Percentiles rank a stretch among this genome's conserved stretches.
phyloP scores from a whole-genome alignment of 2,797 vertebrate genomes.

The Spatula versicolor region DNA sequence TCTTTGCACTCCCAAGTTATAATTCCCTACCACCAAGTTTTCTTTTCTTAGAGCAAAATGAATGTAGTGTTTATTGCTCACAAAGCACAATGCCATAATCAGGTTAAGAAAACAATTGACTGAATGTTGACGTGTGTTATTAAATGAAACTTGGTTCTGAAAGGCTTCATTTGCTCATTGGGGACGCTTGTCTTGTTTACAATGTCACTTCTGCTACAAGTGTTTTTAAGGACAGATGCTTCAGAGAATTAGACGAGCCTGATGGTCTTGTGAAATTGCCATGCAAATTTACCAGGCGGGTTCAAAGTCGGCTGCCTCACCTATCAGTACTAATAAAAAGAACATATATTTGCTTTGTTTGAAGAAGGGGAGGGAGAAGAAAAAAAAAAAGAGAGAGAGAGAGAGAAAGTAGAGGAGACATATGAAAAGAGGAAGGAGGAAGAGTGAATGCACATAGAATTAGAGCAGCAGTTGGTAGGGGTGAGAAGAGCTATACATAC shows the following conservation, averaged over 20 bases:
- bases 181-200: neutral
- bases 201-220: neutral
- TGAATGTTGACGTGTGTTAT: neutral
- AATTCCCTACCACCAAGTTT: neutral
- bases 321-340: neutral
- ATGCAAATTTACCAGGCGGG: neutral
- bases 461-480: neutral
- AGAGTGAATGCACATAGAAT: neutral
- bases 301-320: neutral
- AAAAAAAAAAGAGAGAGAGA: neutral
- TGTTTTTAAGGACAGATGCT: slow-evolving; percentile 7
- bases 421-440: neutral
- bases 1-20: neutral
- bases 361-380: neutral
- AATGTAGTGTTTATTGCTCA: neutral
- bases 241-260: neutral
- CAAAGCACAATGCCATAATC: neutral
- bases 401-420: neutral
- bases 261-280: neutral
- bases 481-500: neutral
- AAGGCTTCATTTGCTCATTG: neutral
- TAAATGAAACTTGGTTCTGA: slow-evolving; percentile 22
- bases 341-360: neutral
- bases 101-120: slow-evolving; percentile 10
- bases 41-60: neutral